These are phyloP conservation scores for Sternarchorhynchus goeldii DNA, from an alignment of 2,797 vertebrate species.

Conservation along the genomic window DNA sequence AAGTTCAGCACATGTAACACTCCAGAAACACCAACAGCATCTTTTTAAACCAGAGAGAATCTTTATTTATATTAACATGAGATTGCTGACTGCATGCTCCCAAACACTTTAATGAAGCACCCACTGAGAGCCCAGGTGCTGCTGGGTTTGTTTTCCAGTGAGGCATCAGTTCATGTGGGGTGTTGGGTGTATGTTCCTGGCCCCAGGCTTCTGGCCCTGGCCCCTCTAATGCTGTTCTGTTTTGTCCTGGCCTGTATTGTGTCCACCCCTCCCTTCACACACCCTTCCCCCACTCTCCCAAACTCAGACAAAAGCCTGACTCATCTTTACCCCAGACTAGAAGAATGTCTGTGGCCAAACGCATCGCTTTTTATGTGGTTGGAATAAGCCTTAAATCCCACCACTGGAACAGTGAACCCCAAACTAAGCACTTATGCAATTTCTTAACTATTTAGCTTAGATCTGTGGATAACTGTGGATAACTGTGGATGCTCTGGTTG, in stretches of 20 bases:
- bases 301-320: conserved; percentile 55
- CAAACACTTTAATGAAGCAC: conserved; percentile 18
- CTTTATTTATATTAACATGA: background rate
- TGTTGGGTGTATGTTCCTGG: conserved; percentile 32
- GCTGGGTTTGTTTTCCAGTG: conserved; percentile 34
- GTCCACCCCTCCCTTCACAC: conserved; percentile 32
- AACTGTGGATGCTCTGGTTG: too few relatives aligned
- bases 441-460: background rate
- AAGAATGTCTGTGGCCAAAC: conserved; percentile 37
- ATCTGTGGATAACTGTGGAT: too few relatives aligned
- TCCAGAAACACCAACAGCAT: background rate
- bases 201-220: conserved; percentile 30
- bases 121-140: conserved; percentile 33
- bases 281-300: conserved; percentile 40
- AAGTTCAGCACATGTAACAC: background rate
- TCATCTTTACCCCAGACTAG: conserved; percentile 54
- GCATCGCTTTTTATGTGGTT: conserved; percentile 47
- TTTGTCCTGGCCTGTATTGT: conserved; percentile 44
- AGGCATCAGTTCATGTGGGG: conserved; percentile 43
- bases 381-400: conserved; percentile 22
- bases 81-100: conserved; percentile 17
- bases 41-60: background rate
- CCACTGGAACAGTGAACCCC: conserved; percentile 6
- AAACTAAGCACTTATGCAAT: conserved; percentile 15
- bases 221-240: conserved; percentile 36